Evolutionary conservation across 1,140 invertebrate species (phyloP), one percentile per base, ranked within the genome.

Genomic region (Tetragnatha versicolor): DNA sequence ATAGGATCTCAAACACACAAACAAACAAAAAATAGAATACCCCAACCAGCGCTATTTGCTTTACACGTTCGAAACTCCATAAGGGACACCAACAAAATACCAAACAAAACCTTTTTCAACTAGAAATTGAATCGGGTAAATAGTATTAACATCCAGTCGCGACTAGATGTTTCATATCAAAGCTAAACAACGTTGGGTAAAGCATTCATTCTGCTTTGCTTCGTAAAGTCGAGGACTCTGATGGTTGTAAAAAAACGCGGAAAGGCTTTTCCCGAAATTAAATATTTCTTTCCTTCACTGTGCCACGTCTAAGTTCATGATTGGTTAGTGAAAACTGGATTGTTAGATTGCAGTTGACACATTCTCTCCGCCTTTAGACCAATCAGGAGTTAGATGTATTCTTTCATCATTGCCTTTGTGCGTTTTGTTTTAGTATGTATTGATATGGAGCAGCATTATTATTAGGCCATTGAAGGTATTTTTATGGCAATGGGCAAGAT

Each of bases 121-220:
- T 47, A 17, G 42, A 47, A 47, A 17, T 47, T 47, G 20, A 47
- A 47, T n/a, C 61, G 20, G n/a, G 25, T 37, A 65, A 65, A 65
- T 65, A 65, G 35, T 37, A 42, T 65, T 65, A 65, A 65, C 61
- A 42, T n/a, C 42, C 61, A 42, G 29, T 37, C 39, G 20, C 42
- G 61, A 42, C 61, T 65, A 27, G 35, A 65, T 65, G 39, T 42
- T 42, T 25, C 22, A 3, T 47, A 20, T 65, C 27, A 31, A 45
- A 45, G 39, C 61, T 42, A 42, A 42, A 39, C 33, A 42, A 39
- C 61, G 42, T 65, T 37, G 39, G 39, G 61, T 65, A 65, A 65
- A 65, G n/a, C 42, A 31, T 65, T 65, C 42, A 65, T 37, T 25
- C 20, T 58, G 22, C 22, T 65, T 42, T 45, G 14, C 60, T 31